Evolutionary conservation across 2,888 invertebrate species (phyloP).

Genomic region (Steinernema scapterisci): DNA sequence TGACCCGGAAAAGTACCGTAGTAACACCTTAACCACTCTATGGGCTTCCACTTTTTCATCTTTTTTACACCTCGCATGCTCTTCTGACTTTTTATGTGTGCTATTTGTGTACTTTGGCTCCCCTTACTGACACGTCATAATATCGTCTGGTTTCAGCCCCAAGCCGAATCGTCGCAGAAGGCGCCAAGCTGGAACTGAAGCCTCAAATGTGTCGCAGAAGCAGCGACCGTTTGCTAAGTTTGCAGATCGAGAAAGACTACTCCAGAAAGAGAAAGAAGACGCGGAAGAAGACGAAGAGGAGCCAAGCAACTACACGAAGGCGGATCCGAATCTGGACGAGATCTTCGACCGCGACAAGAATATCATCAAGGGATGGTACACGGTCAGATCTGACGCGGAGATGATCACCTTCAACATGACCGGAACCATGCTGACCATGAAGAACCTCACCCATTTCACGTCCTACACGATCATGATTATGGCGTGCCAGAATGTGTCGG

Average conservation of each 20-base stretch:
- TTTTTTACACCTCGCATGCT: constrained; percentile 14
- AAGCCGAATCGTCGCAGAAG: background rate
- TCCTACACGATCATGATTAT: constrained; percentile 44
- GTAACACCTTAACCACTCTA: background rate
- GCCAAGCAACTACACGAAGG: background rate
- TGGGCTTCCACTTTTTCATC: background rate
- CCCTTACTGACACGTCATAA: background rate
- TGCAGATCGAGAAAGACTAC: too few relatives aligned
- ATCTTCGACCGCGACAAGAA: background rate
- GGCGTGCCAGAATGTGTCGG: constrained; percentile 59
- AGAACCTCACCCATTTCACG: constrained; percentile 1
- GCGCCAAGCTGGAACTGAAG: background rate
- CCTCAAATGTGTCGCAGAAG: background rate
- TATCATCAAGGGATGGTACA: background rate
- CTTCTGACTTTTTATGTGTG: background rate
- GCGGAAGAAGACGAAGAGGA: background rate
- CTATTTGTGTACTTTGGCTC: constrained; percentile 13
- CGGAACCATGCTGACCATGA: background rate
- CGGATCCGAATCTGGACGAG: background rate
- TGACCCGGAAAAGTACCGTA: constrained; percentile 12
- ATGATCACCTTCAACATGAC: constrained; percentile 29
- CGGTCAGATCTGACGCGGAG: background rate
- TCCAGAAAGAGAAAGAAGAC: background rate
- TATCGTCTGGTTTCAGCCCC: background rate
- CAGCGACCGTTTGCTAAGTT: too few relatives aligned